Conservation (phyloP, 2,797 vertebrate genomes). For the Silurus aristotelis region DNA sequence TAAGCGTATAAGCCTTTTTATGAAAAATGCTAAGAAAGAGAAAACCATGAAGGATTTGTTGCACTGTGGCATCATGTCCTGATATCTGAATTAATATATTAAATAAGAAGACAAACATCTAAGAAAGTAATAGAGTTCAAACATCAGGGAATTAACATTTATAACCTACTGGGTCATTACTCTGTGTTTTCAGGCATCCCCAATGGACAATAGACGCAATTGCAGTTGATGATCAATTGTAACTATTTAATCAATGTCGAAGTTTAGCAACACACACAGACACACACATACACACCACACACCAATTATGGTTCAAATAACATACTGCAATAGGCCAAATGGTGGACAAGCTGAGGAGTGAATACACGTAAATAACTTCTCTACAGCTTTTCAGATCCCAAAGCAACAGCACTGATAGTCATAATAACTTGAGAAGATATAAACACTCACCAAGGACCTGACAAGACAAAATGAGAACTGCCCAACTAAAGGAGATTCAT, state of each 20-base stretch:
- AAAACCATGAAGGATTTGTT: neutral
- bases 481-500: neutral
- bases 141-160: neutral
- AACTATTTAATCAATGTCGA: neutral
- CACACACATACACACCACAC: slow-evolving; percentile 13
- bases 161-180: neutral
- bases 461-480: neutral
- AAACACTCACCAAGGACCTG: neutral
- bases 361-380: slow-evolving; percentile 9
- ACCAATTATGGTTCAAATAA: neutral
- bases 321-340: neutral
- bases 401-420: neutral
- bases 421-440: neutral
- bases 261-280: neutral
- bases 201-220: neutral
- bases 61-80: neutral
- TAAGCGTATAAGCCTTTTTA: neutral
- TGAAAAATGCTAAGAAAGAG: neutral
- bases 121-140: slow-evolving; percentile 1
- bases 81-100: slow-evolving; percentile 24
- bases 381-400: neutral
- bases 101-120: slow-evolving; percentile 18
- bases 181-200: neutral
- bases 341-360: neutral
- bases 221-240: neutral